A percentile compares a stretch with the other conserved stretches of the same genome.
Conservation (phyloP, 2,113 vertebrate species). For the Notechis scutatus region DNA sequence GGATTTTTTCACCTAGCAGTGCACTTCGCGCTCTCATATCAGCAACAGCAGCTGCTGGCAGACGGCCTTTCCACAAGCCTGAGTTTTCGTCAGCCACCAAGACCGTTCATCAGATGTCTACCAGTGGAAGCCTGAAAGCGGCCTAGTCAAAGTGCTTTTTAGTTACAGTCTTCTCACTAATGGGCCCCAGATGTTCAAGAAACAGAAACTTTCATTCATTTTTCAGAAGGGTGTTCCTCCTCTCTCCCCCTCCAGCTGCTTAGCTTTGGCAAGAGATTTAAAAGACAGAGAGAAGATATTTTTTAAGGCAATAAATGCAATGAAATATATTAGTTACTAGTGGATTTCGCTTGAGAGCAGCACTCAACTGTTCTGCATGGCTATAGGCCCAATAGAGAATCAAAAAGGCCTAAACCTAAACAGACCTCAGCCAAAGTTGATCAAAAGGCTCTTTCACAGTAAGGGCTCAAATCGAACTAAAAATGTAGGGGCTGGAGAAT, state of each 20-base stretch:
- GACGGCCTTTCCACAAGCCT: slow-evolving; percentile 21
- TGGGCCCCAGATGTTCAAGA: slow-evolving; percentile 61
- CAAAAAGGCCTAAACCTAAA: neutral
- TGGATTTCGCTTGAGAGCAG: neutral
- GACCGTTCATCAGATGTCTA: slow-evolving; percentile 3
- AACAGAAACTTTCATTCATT: slow-evolving; percentile 60
- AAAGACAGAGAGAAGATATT: slow-evolving; percentile 5
- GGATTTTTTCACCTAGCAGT: slow-evolving; percentile 19
- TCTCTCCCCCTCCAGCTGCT: neutral
- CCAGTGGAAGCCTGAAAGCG: slow-evolving; percentile 42
- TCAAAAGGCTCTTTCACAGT: neutral
- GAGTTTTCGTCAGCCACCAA: slow-evolving; percentile 31
- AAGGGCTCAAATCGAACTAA: neutral
- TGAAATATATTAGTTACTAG: neutral
- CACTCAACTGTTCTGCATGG: neutral
- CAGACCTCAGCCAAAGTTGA: neutral
- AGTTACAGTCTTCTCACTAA: slow-evolving; percentile 44
- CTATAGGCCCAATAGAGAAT: neutral
- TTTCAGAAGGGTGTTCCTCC: slow-evolving; percentile 28
- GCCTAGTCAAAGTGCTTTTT: slow-evolving; percentile 36
- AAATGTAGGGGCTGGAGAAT: neutral
- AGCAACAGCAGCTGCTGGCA: neutral
- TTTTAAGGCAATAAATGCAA: slow-evolving; percentile 3
- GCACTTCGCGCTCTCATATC: neutral
- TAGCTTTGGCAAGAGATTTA: slow-evolving; percentile 13